These are phyloP conservation scores for Enteromius mattozi DNA, from an alignment of 2,797 vertebrate genomes.

Conservation along the genomic window DNA sequence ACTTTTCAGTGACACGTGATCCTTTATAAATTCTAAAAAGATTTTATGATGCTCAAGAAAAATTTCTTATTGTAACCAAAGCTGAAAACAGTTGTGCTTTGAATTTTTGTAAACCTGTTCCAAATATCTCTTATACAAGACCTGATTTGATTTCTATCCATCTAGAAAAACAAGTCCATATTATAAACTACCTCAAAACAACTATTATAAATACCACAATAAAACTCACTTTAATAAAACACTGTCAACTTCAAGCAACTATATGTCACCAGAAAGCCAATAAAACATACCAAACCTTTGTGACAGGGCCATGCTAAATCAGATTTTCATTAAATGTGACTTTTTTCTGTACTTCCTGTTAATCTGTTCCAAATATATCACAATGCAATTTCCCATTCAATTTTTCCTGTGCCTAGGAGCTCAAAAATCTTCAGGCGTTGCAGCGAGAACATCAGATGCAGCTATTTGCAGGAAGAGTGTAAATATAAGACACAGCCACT, in stretches of 20 bases:
- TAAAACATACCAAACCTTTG: background rate
- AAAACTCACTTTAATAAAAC: background rate
- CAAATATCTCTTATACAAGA: background rate
- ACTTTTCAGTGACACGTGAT: background rate
- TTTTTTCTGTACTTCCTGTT: background rate
- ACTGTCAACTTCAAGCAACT: background rate
- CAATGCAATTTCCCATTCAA: slow-evolving; percentile 32
- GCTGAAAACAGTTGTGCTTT: background rate
- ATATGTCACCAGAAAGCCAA: slow-evolving; percentile 1
- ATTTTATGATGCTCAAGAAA: background rate
- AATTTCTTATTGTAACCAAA: background rate
- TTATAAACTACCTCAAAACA: background rate
- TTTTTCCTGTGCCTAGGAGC: slow-evolving; percentile 20
- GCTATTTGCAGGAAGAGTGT: slow-evolving; percentile 18
- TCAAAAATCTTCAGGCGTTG: background rate
- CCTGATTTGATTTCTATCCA: background rate
- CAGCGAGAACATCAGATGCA: slow-evolving; percentile 19
- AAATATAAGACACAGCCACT: slow-evolving; percentile 40
- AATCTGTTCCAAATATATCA: slow-evolving; percentile 17
- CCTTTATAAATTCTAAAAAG: background rate
- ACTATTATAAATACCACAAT: background rate
- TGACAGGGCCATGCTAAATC: slow-evolving; percentile 1
- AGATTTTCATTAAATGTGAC: slow-evolving; percentile 18
- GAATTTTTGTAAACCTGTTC: background rate
- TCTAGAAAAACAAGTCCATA: background rate